Evolutionary conservation across 2,888 invertebrate genomes (phyloP).

Genomic region (Aphidoletes aphidimyza): DNA sequence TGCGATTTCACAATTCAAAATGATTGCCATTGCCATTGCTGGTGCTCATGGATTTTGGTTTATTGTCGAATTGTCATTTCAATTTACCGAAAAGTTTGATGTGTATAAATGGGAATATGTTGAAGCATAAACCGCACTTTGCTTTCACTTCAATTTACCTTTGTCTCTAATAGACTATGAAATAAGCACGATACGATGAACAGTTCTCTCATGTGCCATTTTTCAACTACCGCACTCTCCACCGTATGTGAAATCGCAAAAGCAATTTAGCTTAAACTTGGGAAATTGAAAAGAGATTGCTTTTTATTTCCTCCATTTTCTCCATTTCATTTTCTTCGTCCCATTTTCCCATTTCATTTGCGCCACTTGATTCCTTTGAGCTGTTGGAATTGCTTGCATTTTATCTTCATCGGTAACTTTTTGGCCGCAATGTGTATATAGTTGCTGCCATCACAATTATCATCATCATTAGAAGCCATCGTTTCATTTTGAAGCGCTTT

Average conservation of each 20-base stretch:
- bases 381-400: conserved; percentile 1
- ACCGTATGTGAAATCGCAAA: neutral
- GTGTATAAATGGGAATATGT: neutral
- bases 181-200: neutral
- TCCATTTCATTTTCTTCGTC: neutral
- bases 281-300: conserved; percentile 48
- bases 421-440: neutral
- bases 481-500: conserved; percentile 37
- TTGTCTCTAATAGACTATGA: conserved; percentile 49
- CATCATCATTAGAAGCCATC: conserved; percentile 30
- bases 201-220: neutral
- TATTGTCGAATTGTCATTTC: conserved; percentile 47
- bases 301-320: neutral
- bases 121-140: conserved; percentile 31
- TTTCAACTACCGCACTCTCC: neutral
- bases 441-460: conserved; percentile 34
- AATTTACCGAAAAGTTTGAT: conserved; percentile 40
- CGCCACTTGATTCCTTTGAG: neutral
- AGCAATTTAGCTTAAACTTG: conserved; percentile 51
- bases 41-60: neutral
- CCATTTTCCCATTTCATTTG: neutral
- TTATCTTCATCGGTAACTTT: conserved; percentile 42
- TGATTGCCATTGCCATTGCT: neutral
- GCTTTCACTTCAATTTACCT: conserved; percentile 28
- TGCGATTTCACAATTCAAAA: no score